Evolutionary conservation across 2,113 vertebrate genomes (phyloP), one percentile per base, ranked within the genome.

Genomic region (Trichomycterus rosablanca): DNA sequence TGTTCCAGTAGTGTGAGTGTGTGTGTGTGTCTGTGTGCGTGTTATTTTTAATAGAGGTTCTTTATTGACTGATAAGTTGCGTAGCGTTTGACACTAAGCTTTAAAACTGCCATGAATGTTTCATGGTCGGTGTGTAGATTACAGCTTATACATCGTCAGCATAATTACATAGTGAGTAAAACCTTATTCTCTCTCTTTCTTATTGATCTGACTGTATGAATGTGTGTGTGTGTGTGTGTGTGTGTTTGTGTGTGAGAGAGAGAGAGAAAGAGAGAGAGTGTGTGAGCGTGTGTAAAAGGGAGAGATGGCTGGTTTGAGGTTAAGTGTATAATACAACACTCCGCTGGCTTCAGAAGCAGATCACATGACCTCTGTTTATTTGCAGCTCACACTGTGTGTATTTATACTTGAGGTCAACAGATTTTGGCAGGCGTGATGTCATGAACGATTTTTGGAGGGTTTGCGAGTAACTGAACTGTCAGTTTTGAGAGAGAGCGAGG

Each of bases 161-260:
- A 46, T 72, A 74, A 77, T 70, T 72, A 72, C 50, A 63, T 59
- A 46, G 55, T 23, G 46, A 70, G 35, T 35, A 16, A 15, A 65
- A 57, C 56, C 61, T 63, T 68, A 73, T 59, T 51, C 59, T 42
- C 60, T 39, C 48, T 61, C 72, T 65, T n/a, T n/a, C n/a, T n/a
- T n/a, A n/a, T n/a, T n/a, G n/a, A n/a, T n/a, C n/a, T n/a, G n/a
- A n/a, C n/a, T n/a, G n/a, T n/a, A n/a, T n/a, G n/a, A n/a, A n/a
- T n/a, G n/a, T n/a, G n/a, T n/a, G n/a, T n/a, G n/a, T n/a, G n/a
- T n/a, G n/a, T n/a, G n/a, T n/a, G n/a, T n/a, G n/a, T n/a, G n/a
- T n/a, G n/a, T n/a, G n/a, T n/a, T n/a, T n/a, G n/a, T n/a, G n/a
- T n/a, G n/a, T 4, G 35, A 14, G 35, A 4, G 35, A 20, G 40